Evolutionary conservation across 2,113 vertebrate species (phyloP), one percentile per base, ranked within the genome.

Genomic region (Stomatorhinus ivindoensis): DNA sequence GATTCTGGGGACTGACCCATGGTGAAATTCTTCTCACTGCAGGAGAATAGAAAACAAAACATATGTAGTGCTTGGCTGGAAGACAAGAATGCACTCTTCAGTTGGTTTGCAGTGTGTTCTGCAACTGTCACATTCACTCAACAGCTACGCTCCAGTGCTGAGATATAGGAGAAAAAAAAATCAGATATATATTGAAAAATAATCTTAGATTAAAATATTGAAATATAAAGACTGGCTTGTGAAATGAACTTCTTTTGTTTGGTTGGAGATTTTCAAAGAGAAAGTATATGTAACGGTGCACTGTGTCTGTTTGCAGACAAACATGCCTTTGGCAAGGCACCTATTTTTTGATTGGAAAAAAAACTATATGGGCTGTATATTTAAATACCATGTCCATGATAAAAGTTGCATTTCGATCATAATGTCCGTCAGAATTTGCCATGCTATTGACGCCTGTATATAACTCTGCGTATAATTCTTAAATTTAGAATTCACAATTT

Each of bases 21-120:
- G 88, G 48, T 31, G 50, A 85, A 89, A 89, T 44, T 89, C 27
- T 61, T 87, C 88, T 88, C 89, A 89, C 86, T 89, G 46, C 88
- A 85, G 47, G 84, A 73, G 86, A 13, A 76, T 47, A 88, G 89
- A 88, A 86, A 89, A 55, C 51, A 89, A 84, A 91, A 93, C 91
- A 91, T 84, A 88, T 94, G 93, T 94, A 91, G 94, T 93, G 91
- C 91, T 93, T 94, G 94, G 94, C 93, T 58, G 58, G 0, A 35
- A 58, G 17, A 93, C 94, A 95, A 93, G 91, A 94, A 93, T 93
- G 90, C 80, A 58, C 87, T 87, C 55, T 91, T 92, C 90, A 89
- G 46, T 84, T 46, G 9, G 69, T 39, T 9, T 35, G 50, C 90
- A 35, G 85, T 86, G 88, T 89, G 88, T 91, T 88, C 76, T 90